A percentile compares a stretch with the other conserved stretches of the same genome.
These are phyloP conservation scores for Aleadryas rufinucha DNA, from an alignment of 2,113 vertebrate species.

Conservation along the genomic window DNA sequence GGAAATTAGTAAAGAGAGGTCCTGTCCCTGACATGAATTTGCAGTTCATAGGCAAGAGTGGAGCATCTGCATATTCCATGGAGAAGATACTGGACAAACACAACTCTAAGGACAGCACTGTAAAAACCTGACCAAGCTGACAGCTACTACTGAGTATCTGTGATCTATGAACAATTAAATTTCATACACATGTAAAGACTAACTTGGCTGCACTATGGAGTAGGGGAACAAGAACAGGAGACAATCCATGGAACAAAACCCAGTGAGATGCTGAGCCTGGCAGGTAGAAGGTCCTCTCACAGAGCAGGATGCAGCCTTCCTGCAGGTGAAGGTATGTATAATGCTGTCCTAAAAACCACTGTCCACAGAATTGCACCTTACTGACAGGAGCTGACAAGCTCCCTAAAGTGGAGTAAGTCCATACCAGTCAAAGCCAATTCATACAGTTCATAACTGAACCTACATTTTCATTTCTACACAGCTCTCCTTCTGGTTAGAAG, in stretches of 20 bases:
- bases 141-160: background rate
- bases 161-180: accelerated
- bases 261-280: background rate
- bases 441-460: background rate
- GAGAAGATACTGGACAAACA: background rate
- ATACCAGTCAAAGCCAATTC: background rate
- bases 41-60: background rate
- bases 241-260: background rate
- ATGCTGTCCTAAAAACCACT: background rate
- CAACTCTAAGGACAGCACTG: background rate
- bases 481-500: background rate
- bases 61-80: background rate
- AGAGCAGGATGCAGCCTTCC: background rate
- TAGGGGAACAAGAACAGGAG: background rate
- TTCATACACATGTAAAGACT: background rate
- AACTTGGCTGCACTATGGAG: background rate
- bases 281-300: background rate
- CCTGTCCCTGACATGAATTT: background rate
- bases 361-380: accelerated
- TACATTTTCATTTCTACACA: background rate
- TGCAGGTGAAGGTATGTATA: background rate
- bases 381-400: background rate
- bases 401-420: background rate
- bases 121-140: background rate
- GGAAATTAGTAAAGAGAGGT: background rate